These are phyloP conservation scores for Parambassis ranga DNA, from an alignment of 2,797 vertebrate genomes.

Conservation along the genomic window DNA sequence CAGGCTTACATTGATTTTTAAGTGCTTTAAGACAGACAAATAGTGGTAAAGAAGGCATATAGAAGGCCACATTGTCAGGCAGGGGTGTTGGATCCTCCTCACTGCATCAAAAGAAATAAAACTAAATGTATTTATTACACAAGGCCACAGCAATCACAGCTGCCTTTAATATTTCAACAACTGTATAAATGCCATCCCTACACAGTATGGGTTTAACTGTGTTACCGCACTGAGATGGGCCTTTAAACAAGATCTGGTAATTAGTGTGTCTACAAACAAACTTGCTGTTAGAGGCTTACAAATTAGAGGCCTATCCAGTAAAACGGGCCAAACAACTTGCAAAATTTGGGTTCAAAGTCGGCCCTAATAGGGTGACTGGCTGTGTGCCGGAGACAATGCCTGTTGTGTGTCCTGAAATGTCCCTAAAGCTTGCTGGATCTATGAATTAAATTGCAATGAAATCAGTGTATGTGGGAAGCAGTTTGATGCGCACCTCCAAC, in stretches of 20 bases:
- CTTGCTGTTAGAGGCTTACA: slow-evolving; percentile 47
- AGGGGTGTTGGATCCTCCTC: slow-evolving; percentile 19
- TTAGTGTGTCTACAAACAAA: slow-evolving; percentile 60
- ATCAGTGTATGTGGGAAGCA: slow-evolving; percentile 32
- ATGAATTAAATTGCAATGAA: slow-evolving; percentile 17
- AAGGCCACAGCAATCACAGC: slow-evolving; percentile 34
- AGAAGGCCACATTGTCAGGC: slow-evolving; percentile 15
- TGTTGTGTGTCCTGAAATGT: slow-evolving; percentile 25
- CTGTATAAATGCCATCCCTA: slow-evolving; percentile 41
- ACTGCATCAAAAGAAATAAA: slow-evolving; percentile 22
- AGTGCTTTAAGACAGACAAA: slow-evolving; percentile 22
- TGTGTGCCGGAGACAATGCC: slow-evolving; percentile 7
- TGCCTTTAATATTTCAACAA: slow-evolving; percentile 42
- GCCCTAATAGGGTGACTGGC: slow-evolving; percentile 16
- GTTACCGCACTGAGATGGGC: slow-evolving; percentile 35
- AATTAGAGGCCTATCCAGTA: slow-evolving; percentile 41
- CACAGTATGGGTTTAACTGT: slow-evolving; percentile 35
- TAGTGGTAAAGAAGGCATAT: not conserved
- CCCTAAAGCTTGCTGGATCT: slow-evolving; percentile 34
- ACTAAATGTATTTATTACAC: slow-evolving; percentile 39
- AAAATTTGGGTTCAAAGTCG: slow-evolving; percentile 36
- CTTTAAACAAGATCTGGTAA: slow-evolving; percentile 49
- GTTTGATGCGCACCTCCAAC: slow-evolving; percentile 12
- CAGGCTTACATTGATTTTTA: slow-evolving; percentile 12
- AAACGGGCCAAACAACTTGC: slow-evolving; percentile 40